Evolutionary conservation across 2,888 invertebrate species (phyloP), one percentile per base, ranked within the genome.

Genomic region (Yponomeuta evonymella): DNA sequence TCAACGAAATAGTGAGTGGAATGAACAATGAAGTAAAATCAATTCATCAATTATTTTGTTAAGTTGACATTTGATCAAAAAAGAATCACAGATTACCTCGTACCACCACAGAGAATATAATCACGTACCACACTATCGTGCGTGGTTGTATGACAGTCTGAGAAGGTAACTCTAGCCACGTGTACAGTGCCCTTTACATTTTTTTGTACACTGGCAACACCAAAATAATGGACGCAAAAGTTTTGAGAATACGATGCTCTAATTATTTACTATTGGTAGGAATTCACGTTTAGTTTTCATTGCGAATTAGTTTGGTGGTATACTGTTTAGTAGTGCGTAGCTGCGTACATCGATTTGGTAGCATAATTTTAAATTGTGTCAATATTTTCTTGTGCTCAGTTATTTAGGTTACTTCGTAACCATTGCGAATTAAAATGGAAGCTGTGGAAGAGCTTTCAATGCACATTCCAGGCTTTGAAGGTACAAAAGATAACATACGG

Each of bases 401-500:
- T 58, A 70, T 30, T 58, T 65, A 71, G 71, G 71, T 71, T 71
- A 71, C 12, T n/a, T 15, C 15, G 51, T 58, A 58, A 15, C 62
- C 12, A 71, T 70, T 48, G 48, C 23, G 23, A 70, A 65, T 15
- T 48, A 79, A 75, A 74, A 84, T 85, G 85, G 85, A 85, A 80
- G 77, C 79, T 73, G 74, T 79, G 29, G 79, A 82, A 74, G 83
- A 82, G 73, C 79, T 81, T 75, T 76, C 81, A 71, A 75, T 78
- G 73, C 78, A 76, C 68, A 79, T 76, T 72, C 70, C 79, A 72
- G 67, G 78, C 48, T 72, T 75, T 72, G 86, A 86, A 70, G 76
- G 74, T 72, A 75, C 79, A 62, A 87, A 89, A 79, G 74, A 76
- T 66, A 82, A 75, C 73, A 81, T 81, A 76, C 77, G 72, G 68